These are phyloP conservation scores for Diloba caeruleocephala DNA, from an alignment of 2,888 invertebrate genomes.

Conservation along the genomic window DNA sequence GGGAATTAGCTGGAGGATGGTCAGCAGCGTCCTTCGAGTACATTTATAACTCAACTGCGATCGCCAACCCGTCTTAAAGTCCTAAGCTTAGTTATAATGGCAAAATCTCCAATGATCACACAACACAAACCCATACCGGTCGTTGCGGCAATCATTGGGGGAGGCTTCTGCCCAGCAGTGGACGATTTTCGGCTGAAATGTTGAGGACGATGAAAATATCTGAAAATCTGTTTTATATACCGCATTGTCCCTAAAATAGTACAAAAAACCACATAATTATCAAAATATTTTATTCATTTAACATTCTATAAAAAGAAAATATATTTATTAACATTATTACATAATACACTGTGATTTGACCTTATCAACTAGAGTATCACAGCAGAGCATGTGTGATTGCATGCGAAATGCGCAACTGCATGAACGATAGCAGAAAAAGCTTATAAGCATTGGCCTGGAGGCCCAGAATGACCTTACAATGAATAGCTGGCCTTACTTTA, in stretches of 20 bases:
- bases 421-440: conserved; percentile 42
- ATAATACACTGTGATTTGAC: conserved; percentile 56
- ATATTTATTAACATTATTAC: conserved; percentile 47
- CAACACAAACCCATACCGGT: no score
- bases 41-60: no score
- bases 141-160: no score
- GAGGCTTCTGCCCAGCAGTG: no score
- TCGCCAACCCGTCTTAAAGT: no score
- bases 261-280: conserved; percentile 10
- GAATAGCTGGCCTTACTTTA: neutral
- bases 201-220: no score
- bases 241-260: neutral
- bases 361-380: conserved; percentile 65
- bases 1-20: no score
- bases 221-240: no score
- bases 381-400: conserved; percentile 53
- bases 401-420: conserved; percentile 55
- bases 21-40: no score
- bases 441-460: conserved; percentile 11
- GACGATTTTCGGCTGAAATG: no score
- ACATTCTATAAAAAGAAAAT: conserved; percentile 57
- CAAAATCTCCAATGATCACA: no score
- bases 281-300: conserved; percentile 62
- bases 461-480: neutral
- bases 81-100: no score